Evolutionary conservation across 2,797 vertebrate species (phyloP), one percentile per base, ranked within the genome.

Genomic region (Periophthalmus magnuspinnatus): DNA sequence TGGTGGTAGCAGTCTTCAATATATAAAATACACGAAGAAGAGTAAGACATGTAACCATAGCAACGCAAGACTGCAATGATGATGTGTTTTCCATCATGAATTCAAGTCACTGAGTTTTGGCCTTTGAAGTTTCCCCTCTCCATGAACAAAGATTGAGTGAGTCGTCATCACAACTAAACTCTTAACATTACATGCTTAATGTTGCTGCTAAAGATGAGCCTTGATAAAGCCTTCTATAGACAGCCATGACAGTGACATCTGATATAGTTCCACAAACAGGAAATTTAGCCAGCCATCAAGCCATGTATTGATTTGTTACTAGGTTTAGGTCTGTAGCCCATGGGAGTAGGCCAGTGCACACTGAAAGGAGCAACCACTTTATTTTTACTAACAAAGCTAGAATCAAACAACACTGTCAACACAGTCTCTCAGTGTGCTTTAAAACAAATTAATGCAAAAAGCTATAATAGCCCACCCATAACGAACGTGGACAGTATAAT

Each of bases 221-320:
- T 59, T 33, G 6, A 34, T n/a, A 34, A 32, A 59, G 57, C 28
- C 21, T 32, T 19, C 0, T n/a, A 22, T 24, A 24, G 33, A 58
- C 54, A 9, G 13, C 21, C 11, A 41, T 45, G 13, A 14, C 16
- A 14, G 41, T 14, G 2, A 45, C 13, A 10, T 24, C n/a, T 50
- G 11, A 9, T 16, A 6, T 24, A 28, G 57, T 57, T 75, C 61
- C 56, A 54, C 19, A 70, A 38, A 61, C 47, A 36, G n/a, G 7
- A 2, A 66, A 22, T 65, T 68, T 48, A 72, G 71, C 48, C 47
- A 66, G 57, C 34, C 24, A 64, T 17, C 22, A 14, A 41, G 16
- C 8, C 19, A 45, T 22, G 11, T 76, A 84, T 86, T 80, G 79
- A 83, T 89, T 68, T 69, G 64, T 48, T 52, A 69, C 76, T 84